A percentile compares a stretch with the other conserved stretches of the same genome.
phyloP scores from a whole-genome alignment of 2,888 invertebrate genomes.

The Trissolcus japonicus region DNA sequence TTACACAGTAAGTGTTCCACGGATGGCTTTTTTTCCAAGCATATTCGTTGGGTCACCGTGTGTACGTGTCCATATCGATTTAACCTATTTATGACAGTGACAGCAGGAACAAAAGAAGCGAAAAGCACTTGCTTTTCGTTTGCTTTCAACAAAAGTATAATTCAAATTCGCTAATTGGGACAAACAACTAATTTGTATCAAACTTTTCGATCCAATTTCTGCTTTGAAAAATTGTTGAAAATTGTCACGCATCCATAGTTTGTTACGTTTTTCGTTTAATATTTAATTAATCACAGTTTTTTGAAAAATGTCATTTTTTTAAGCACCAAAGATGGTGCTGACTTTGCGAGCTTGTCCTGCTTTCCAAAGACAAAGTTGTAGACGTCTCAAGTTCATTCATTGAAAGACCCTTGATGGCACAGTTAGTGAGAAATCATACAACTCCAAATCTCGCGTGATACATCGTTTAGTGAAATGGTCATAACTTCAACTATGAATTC shows the following conservation, averaged over 20 bases:
- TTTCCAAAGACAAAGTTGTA: conserved; percentile 8
- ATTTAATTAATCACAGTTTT: no score
- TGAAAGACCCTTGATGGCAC: conserved; percentile 1
- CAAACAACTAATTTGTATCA: no score
- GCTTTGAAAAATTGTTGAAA: background rate
- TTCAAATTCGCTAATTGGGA: no score
- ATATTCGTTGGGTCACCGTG: conserved; percentile 10
- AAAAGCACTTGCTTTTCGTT: no score
- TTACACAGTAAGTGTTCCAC: conserved; percentile 28
- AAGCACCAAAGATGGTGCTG: background rate
- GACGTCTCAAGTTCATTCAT: conserved; percentile 16
- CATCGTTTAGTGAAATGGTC: background rate
- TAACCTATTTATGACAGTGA: conserved; percentile 35
- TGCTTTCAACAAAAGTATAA: no score
- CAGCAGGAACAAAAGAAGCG: conserved; percentile 6
- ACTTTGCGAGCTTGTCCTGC: conserved; percentile 22
- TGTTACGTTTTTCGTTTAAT: no score
- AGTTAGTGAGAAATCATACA: background rate
- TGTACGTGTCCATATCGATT: conserved; percentile 31
- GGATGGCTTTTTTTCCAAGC: conserved; percentile 14
- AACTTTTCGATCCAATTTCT: background rate
- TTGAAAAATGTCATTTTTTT: no score
- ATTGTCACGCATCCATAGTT: no score
- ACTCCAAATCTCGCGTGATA: background rate
- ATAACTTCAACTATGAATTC: background rate